phyloP scores from a whole-genome alignment of 2,797 vertebrate species.

The Chloroceryle inda region DNA sequence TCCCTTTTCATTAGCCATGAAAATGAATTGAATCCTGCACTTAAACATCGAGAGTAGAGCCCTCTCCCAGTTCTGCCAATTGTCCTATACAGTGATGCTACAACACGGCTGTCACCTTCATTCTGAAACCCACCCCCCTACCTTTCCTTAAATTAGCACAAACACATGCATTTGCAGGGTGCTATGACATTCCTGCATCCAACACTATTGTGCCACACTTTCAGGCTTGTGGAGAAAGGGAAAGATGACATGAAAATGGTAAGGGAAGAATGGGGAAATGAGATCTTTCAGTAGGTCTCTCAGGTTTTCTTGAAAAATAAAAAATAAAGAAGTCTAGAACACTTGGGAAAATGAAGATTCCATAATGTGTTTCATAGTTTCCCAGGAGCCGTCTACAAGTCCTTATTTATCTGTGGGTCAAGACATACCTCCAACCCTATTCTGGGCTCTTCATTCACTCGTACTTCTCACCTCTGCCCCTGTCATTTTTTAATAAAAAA shows the following conservation, averaged over 20 bases:
- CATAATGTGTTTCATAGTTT: not conserved
- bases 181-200: not conserved
- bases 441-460: not conserved
- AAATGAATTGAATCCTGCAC: not conserved
- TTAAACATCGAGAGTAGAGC: not conserved
- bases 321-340: not conserved
- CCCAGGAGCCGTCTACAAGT: not conserved
- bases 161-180: not conserved
- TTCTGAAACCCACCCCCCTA: not conserved
- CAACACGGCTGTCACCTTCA: not conserved
- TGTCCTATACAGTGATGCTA: not conserved
- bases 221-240: not conserved
- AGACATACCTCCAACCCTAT: not conserved
- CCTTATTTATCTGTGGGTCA: not conserved
- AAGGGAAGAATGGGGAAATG: not conserved
- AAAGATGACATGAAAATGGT: rapidly evolving
- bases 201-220: not conserved
- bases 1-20: not conserved
- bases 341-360: not conserved
- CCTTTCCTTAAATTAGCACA: not conserved
- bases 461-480: not conserved
- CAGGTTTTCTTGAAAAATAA: not conserved
- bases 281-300: not conserved
- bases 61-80: not conserved
- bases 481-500: not conserved